Conservation (phyloP, 2,113 vertebrate species). For the Psettodes erumei region DNA sequence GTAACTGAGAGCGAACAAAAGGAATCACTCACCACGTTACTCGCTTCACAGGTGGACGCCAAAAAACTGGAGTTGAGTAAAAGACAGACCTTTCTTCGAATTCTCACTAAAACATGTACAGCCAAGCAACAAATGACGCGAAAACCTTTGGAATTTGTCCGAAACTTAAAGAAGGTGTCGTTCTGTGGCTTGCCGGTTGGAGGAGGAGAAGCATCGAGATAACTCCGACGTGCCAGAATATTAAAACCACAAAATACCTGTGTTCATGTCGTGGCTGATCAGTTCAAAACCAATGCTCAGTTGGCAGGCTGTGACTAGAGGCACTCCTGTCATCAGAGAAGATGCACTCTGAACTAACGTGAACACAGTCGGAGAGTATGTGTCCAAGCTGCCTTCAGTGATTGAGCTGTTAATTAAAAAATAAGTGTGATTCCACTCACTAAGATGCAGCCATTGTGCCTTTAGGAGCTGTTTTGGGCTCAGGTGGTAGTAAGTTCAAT, state of each 20-base stretch:
- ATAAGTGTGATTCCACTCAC: not conserved
- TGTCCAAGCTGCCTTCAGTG: not conserved
- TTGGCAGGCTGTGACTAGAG: slow-evolving; percentile 32
- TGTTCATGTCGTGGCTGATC: too few relatives aligned
- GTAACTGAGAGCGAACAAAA: slow-evolving; percentile 17
- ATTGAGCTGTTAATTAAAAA: not conserved
- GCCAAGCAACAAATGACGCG: too few relatives aligned
- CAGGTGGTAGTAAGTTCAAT: not conserved
- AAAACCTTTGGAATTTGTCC: slow-evolving; percentile 59
- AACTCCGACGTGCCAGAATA: too few relatives aligned
- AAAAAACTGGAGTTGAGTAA: not conserved
- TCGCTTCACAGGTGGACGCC: not conserved
- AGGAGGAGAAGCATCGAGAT: slow-evolving; percentile 69
- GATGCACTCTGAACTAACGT: slow-evolving; percentile 9
- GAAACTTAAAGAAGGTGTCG: slow-evolving; percentile 49
- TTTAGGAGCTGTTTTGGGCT: not conserved
- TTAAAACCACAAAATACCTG: too few relatives aligned
- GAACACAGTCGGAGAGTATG: not conserved
- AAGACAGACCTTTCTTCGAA: not conserved
- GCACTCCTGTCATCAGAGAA: slow-evolving; percentile 4
- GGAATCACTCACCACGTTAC: not conserved
- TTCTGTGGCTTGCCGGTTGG: slow-evolving; percentile 67
- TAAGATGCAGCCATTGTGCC: not conserved
- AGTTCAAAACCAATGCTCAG: slow-evolving; percentile 1
- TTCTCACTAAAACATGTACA: not conserved